Percentiles rank a stretch among this genome's conserved stretches.
These are phyloP conservation scores for Artibeus lituratus DNA, from an alignment of 2,797 vertebrate genomes.

Conservation along the genomic window DNA sequence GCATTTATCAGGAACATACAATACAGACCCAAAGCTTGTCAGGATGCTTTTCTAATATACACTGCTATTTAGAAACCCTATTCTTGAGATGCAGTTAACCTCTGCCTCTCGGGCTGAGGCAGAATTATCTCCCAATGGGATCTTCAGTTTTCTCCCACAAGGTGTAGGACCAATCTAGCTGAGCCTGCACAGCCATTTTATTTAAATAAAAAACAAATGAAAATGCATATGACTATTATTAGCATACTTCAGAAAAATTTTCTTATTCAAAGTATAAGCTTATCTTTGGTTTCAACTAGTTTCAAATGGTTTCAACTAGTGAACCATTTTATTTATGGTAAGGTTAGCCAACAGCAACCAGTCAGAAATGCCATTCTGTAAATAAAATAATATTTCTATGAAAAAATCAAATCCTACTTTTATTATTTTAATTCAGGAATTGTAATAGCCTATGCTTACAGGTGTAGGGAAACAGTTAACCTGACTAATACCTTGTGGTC, in stretches of 20 bases:
- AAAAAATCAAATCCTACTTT: constrained; percentile 6
- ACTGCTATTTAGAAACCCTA: not conserved
- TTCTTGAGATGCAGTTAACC: not conserved
- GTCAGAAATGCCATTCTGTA: not conserved
- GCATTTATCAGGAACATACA: not conserved
- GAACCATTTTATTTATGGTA: not conserved
- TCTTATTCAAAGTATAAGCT: not conserved
- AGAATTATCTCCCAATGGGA: not conserved
- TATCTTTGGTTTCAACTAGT: no score
- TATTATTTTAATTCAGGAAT: not conserved
- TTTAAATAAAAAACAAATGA: not conserved
- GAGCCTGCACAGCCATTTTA: not conserved
- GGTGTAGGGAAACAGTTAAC: not conserved
- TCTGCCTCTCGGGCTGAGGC: not conserved
- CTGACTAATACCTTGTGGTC: not conserved
- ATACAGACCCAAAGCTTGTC: not conserved
- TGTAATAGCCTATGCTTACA: not conserved
- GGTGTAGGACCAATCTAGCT: not conserved
- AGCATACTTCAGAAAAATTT: not conserved
- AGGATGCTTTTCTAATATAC: not conserved
- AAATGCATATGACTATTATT: not conserved
- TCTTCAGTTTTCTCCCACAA: not conserved
- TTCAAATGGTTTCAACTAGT: no score
- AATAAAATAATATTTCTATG: not conserved
- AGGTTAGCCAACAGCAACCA: not conserved